phyloP scores from a whole-genome alignment of 2,888 invertebrate species.

The Nephrotoma appendiculata region DNA sequence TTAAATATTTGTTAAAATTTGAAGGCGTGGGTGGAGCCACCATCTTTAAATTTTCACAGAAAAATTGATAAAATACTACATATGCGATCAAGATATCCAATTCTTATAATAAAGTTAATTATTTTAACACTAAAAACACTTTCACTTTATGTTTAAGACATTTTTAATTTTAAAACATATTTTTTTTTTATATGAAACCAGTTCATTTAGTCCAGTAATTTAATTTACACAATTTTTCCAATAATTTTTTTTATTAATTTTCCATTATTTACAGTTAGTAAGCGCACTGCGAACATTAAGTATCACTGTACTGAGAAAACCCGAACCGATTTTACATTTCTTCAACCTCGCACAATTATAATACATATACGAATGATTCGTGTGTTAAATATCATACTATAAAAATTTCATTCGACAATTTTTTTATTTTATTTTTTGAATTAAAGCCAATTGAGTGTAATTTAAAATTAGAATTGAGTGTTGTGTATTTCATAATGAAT shows the following conservation, averaged over 20 bases:
- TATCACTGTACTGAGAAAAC: not conserved
- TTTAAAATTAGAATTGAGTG: conserved; percentile 12
- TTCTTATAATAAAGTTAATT: not conserved
- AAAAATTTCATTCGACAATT: not conserved
- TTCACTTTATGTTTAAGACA: not conserved
- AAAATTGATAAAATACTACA: not conserved
- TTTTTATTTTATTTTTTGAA: conserved; percentile 9
- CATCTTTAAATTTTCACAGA: not conserved
- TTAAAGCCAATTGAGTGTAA: conserved; percentile 15
- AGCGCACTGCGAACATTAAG: not conserved
- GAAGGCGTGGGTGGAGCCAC: not conserved
- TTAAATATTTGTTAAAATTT: not conserved
- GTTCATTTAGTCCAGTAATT: not conserved
- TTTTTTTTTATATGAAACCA: not conserved
- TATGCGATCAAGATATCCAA: not conserved
- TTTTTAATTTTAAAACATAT: not conserved
- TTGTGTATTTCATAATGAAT: not conserved
- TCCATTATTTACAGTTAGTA: not conserved
- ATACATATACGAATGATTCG: not conserved
- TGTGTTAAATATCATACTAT: not conserved
- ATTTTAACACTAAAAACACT: not conserved
- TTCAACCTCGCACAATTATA: not conserved
- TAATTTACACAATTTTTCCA: not conserved
- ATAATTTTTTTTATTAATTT: not conserved
- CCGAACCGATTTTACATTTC: not conserved